Evolutionary conservation across 2,797 vertebrate genomes (phyloP).

Genomic region (Hapalemur alaotrensis): DNA sequence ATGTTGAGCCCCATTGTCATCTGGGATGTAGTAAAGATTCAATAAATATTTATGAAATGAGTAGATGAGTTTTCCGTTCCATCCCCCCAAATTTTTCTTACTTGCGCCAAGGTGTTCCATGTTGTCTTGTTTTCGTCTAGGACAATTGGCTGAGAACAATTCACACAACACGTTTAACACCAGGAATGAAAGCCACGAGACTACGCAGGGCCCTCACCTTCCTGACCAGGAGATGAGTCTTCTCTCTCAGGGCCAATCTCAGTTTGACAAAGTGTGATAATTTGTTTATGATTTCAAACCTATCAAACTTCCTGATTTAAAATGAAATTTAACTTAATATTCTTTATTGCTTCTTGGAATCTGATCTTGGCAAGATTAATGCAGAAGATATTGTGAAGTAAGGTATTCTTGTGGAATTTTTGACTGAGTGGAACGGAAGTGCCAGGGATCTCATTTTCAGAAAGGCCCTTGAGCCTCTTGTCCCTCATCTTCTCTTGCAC

Average conservation of each 20-base stretch:
- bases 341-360: constrained; percentile 72
- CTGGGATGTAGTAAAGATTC: background rate
- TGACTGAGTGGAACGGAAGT: constrained; percentile 11
- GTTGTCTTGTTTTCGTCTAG: background rate
- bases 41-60: background rate
- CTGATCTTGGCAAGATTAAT: constrained; percentile 63
- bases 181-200: background rate
- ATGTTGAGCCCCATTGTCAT: background rate
- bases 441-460: constrained; percentile 1
- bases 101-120: background rate
- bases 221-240: background rate
- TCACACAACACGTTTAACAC: background rate
- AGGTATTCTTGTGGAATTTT: constrained; percentile 42
- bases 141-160: background rate
- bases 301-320: constrained; percentile 59
- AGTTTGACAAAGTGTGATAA: constrained; percentile 55
- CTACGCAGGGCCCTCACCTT: fast-evolving
- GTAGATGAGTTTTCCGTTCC: background rate
- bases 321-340: constrained; percentile 70
- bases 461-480: background rate
- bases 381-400: constrained; percentile 43
- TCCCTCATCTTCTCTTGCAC: background rate
- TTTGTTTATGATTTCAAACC: constrained; percentile 62
- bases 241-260: constrained; percentile 10
- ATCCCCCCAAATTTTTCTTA: background rate